Base-by-base conservation (phyloP, 2,797 vertebrate species). In the Buceros bicornis region DNA sequence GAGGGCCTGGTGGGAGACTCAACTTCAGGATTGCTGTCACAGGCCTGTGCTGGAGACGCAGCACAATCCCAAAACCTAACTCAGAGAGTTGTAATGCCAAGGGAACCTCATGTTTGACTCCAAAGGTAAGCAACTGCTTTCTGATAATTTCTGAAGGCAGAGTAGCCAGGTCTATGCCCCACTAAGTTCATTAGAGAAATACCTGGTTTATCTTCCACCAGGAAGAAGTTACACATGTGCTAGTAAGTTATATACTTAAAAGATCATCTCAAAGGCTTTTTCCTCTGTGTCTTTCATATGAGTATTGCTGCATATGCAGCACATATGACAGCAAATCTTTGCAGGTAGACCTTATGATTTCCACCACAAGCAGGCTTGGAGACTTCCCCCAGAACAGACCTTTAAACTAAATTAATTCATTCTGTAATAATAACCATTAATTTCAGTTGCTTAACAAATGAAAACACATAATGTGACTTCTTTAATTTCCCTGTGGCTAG, bases 1-100 rank as follows among this genome's bases (percentile, higher is more conserved):
- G 69, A 91, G 54, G 21, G 50, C 28, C 20, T 3, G 11, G 62
- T 58, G 29, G 13, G 18, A 51, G 43, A 62, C 0, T 0, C 0
- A 3, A 18, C 24, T 25, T 10, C 2, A 2, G 21, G 22, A 79
- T 43, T 0, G 1, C 29, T 78, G 79, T 50, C 82, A 70, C 1
- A 3, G 37, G 16, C 48, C 37, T 22, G 31, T 51, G 50, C 37
- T 60, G 48, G 15, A 70, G 48, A 61, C 1, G 14, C 7, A 13
- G n/a, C 72, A 33, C 16, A 74, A 93, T 51, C 28, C 13, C 64
- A 69, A 50, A 82, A 60, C 65, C 60, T 77, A 73, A 56, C 31
- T 57, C 50, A 47, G 37, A 81, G 43, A 18, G 22, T 8, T 71
- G 29, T 13, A 71, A 65, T 18, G 60, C 50, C 67, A 83, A 62